phyloP scores from a whole-genome alignment of 2,797 vertebrate species.

The Lepus townsendii region DNA sequence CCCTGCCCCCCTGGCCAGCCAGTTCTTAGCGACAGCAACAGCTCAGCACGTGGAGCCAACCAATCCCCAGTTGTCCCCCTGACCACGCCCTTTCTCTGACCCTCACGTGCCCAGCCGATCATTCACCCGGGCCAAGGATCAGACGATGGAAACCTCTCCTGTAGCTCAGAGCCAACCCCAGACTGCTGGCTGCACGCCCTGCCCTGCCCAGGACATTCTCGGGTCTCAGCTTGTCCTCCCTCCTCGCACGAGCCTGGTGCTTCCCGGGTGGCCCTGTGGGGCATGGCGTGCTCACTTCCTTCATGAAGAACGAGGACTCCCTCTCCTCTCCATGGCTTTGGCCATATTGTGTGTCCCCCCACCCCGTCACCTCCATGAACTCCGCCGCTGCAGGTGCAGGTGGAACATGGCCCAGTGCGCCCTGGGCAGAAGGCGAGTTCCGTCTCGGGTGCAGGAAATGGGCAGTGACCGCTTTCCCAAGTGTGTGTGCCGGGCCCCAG shows the following conservation, averaged over 20 bases:
- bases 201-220: too few relatives aligned
- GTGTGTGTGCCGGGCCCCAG: too few relatives aligned
- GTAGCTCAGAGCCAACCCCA: too few relatives aligned
- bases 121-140: not conserved
- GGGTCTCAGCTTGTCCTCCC: too few relatives aligned
- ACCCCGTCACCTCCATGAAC: too few relatives aligned
- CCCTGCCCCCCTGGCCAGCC: not conserved
- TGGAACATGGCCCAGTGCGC: accelerated
- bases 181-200: too few relatives aligned
- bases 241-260: not conserved
- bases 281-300: not conserved
- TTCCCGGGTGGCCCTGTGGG: accelerated
- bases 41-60: not conserved
- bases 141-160: accelerated
- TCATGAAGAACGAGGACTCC: not conserved
- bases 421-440: accelerated
- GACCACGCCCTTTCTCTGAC: accelerated
- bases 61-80: not conserved
- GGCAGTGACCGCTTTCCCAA: accelerated
- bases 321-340: not conserved
- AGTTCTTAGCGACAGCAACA: not conserved
- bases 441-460: accelerated
- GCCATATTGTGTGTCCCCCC: too few relatives aligned
- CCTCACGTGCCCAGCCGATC: too few relatives aligned
- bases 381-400: not conserved